These are phyloP conservation scores for Ochotona curzoniae DNA, from an alignment of 2,113 vertebrate genomes.

Conservation along the genomic window DNA sequence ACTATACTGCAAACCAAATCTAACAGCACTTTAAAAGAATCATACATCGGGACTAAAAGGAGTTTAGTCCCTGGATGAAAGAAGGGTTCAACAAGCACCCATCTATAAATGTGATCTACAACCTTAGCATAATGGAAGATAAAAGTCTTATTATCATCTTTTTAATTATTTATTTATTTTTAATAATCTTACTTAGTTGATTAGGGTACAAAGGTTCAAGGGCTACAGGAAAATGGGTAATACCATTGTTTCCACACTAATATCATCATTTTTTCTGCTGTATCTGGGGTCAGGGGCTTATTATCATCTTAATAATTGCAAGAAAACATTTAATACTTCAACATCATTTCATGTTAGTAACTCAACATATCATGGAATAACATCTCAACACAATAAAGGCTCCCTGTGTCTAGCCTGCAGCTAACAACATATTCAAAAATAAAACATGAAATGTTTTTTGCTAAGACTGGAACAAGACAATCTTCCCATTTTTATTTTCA, in stretches of 20 bases:
- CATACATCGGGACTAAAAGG: not conserved
- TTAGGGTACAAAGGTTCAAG: too few species aligned
- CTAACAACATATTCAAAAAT: too few species aligned
- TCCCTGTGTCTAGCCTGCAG: not conserved
- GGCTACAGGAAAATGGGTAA: too few species aligned
- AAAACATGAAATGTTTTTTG: not conserved
- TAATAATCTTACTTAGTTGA: too few species aligned
- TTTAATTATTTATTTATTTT: too few species aligned
- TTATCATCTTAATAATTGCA: not conserved
- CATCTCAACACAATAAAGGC: not conserved
- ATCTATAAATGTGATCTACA: not conserved
- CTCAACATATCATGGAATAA: not conserved
- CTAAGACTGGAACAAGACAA: not conserved
- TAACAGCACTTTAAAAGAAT: not conserved
- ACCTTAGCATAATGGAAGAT: not conserved
- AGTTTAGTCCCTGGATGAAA: not conserved
- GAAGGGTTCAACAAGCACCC: not conserved
- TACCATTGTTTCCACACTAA: too few species aligned
- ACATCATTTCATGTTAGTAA: not conserved
- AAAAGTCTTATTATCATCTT: not conserved
- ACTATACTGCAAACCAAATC: not conserved
- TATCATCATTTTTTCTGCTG: too few species aligned
- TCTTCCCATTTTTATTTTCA: not conserved
- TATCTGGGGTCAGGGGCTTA: too few species aligned
- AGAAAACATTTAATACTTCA: not conserved